Conservation (phyloP, 2,888 invertebrate genomes). For the Resseliella maxima region DNA sequence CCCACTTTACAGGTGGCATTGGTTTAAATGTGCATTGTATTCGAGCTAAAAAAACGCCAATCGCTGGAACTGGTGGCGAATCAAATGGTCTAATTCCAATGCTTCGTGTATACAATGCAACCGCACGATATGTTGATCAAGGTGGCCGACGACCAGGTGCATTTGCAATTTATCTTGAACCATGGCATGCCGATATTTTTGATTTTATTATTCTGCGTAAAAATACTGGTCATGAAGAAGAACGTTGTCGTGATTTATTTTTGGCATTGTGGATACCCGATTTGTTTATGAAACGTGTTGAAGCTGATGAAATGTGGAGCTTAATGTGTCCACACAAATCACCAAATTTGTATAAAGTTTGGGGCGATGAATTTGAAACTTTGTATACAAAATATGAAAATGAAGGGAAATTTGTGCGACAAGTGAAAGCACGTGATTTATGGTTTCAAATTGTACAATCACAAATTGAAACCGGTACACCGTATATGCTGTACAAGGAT, state of each 20-base stretch:
- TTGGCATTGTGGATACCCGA: conserved; percentile 99
- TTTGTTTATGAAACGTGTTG: conserved; percentile 95
- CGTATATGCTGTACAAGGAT: conserved; percentile 97
- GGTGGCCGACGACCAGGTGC: conserved; percentile 98
- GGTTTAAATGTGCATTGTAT: conserved; percentile 97
- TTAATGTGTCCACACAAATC: conserved; percentile 97
- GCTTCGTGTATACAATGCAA: conserved; percentile 89
- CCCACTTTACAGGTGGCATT: conserved; percentile 80
- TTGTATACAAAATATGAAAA: conserved; percentile 88
- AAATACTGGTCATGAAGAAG: conserved; percentile 95
- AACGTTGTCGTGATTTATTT: conserved; percentile 93
- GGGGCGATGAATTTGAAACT: conserved; percentile 89
- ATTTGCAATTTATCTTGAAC: conserved; percentile 97
- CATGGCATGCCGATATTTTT: conserved; percentile 98
- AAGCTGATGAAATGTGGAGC: conserved; percentile 87
- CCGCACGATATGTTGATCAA: conserved; percentile 96
- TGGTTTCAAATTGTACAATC: conserved; percentile 96
- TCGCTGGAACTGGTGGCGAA: conserved; percentile 92
- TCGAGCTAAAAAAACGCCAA: conserved; percentile 88
- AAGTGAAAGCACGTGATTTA: conserved; percentile 84
- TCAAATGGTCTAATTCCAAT: conserved; percentile 97
- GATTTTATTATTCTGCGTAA: conserved; percentile 95
- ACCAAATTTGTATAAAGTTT: conserved; percentile 86
- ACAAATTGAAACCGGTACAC: conserved; percentile 97
- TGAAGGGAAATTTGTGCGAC: conserved; percentile 77